Evolutionary conservation across 2,113 vertebrate species (phyloP).

Genomic region (Microtus pennsylvanicus): DNA sequence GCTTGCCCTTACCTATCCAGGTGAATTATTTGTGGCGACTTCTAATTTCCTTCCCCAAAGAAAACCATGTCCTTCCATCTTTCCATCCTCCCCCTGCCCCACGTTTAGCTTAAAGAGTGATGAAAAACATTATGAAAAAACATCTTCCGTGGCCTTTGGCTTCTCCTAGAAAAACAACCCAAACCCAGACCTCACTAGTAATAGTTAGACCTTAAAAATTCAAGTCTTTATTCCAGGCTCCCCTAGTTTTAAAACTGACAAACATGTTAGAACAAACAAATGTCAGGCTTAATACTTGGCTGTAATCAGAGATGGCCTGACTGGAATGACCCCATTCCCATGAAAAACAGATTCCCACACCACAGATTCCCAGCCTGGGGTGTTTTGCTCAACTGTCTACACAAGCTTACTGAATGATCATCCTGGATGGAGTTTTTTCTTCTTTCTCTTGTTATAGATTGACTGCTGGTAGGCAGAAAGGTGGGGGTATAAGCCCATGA

Average conservation of each 20-base stretch:
- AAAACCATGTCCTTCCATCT: constrained; percentile 54
- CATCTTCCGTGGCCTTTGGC: constrained; percentile 68
- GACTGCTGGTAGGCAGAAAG: neutral
- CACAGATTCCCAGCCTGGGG: neutral
- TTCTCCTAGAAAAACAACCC: constrained; percentile 74
- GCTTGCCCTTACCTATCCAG: constrained; percentile 43
- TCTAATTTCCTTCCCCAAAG: constrained; percentile 71
- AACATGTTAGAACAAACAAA: constrained; percentile 38
- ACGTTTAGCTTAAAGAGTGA: constrained; percentile 57
- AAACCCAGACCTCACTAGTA: constrained; percentile 53
- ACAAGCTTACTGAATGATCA: neutral
- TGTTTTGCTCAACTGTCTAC: neutral
- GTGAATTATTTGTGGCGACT: constrained; percentile 74
- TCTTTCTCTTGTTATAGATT: neutral
- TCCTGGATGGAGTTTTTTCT: neutral
- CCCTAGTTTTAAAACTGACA: constrained; percentile 60
- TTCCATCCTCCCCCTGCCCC: neutral
- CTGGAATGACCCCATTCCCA: neutral
- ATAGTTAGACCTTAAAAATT: constrained; percentile 60
- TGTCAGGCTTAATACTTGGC: constrained; percentile 23
- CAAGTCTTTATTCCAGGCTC: neutral
- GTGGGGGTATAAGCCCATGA: constrained; percentile 13
- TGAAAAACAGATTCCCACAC: neutral
- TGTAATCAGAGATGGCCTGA: neutral
- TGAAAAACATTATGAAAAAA: constrained; percentile 74